These are phyloP conservation scores for Mythimna ferrago DNA, from an alignment of 2,888 invertebrate genomes.

Conservation along the genomic window DNA sequence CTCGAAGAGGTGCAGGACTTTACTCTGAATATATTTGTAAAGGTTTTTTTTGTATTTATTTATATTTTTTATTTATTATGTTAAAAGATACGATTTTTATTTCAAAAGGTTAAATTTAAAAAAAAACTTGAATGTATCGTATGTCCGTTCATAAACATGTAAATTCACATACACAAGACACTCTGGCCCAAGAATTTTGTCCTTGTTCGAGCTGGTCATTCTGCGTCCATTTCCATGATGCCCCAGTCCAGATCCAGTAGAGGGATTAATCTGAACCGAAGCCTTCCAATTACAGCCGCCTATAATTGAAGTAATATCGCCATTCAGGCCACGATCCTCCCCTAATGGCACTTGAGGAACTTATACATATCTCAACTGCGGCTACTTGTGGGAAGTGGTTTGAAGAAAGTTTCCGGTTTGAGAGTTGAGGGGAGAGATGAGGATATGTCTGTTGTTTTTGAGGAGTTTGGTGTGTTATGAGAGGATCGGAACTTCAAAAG, in stretches of 20 bases:
- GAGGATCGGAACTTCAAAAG: neutral
- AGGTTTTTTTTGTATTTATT: too few relatives aligned
- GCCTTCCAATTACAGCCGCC: slow-evolving; percentile 53
- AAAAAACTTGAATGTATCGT: too few relatives aligned
- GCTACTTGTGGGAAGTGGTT: slow-evolving; percentile 43
- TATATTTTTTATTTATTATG: too few relatives aligned
- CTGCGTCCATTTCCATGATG: neutral
- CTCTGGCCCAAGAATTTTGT: neutral
- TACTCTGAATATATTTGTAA: too few relatives aligned
- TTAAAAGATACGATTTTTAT: too few relatives aligned
- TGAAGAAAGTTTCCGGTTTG: slow-evolving; percentile 44
- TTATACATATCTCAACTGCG: slow-evolving; percentile 53
- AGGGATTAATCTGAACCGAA: slow-evolving; percentile 56
- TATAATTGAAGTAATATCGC: slow-evolving; percentile 60
- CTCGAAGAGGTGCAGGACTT: too few relatives aligned
- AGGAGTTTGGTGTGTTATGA: slow-evolving; percentile 8
- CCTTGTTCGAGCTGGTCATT: neutral
- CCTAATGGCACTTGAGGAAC: slow-evolving; percentile 59
- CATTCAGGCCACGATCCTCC: slow-evolving; percentile 54
- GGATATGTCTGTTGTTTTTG: slow-evolving; percentile 24
- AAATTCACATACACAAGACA: too few relatives aligned
- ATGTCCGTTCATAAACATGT: too few relatives aligned
- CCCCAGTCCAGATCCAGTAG: slow-evolving; percentile 18
- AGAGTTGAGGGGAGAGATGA: neutral
- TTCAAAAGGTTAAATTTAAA: too few relatives aligned